Conservation (phyloP, 2,113 vertebrate species). For the Semnornis frantzii region DNA sequence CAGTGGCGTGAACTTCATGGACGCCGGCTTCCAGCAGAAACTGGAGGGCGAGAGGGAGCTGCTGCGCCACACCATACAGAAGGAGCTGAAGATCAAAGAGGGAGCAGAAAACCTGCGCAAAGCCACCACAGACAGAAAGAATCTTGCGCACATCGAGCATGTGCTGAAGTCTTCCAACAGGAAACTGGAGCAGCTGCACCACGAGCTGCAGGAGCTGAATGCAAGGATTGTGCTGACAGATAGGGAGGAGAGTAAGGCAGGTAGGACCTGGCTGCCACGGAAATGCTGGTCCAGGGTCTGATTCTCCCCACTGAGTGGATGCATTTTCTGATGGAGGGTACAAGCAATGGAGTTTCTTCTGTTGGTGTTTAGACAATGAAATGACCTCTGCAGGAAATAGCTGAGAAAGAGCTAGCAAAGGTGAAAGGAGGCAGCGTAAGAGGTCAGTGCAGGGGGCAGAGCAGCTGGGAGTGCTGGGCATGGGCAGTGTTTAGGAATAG, state of each 20-base stretch:
- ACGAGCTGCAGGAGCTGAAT: constrained; percentile 88
- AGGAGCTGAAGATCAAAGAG: constrained; percentile 96
- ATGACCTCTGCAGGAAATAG: neutral
- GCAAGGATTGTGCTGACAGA: constrained; percentile 86
- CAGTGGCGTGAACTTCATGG: constrained; percentile 78
- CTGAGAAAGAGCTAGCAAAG: neutral
- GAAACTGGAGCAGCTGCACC: constrained; percentile 85
- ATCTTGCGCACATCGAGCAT: constrained; percentile 87
- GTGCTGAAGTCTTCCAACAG: constrained; percentile 86
- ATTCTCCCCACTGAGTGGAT: too few species aligned
- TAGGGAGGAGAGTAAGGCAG: constrained; percentile 46
- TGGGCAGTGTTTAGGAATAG: neutral
- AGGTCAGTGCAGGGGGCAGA: neutral
- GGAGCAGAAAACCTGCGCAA: constrained; percentile 91
- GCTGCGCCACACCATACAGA: constrained; percentile 91
- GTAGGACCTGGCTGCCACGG: constrained; percentile 23
- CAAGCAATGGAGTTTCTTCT: neutral
- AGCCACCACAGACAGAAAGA: constrained; percentile 87
- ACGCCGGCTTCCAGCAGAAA: constrained; percentile 83
- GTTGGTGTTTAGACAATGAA: neutral
- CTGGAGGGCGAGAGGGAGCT: constrained; percentile 88
- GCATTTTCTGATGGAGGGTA: neutral
- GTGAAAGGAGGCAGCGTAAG: neutral
- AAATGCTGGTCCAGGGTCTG: neutral
- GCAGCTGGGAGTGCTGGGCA: neutral